Evolutionary conservation across 2,888 invertebrate genomes (phyloP), one percentile per base, ranked within the genome.

Genomic region (Eupsilia transversa): DNA sequence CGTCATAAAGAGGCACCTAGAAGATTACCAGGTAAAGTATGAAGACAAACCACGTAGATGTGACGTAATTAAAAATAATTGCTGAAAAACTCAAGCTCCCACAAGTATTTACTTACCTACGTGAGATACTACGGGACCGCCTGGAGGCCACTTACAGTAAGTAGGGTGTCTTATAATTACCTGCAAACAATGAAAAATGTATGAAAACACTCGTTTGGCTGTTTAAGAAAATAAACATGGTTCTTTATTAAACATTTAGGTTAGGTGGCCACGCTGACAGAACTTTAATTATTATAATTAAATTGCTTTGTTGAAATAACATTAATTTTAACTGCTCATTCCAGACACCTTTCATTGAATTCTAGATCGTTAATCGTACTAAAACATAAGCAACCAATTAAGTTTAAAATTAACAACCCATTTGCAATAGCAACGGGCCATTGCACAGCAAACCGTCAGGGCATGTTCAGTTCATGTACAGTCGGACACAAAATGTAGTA

Each of bases 131-230:
- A 2, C 52, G n/a, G 5, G 57, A 17, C 66, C 33, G 27, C 54
- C 54, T 2, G 30, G 61, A 41, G n/a, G 30, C 35, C 54, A 56
- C 75, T 72, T 43, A 20, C 30, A 66, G 41, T 61, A 38, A 83
- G 57, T 65, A 61, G 35, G 23, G 14, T 30, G 59, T 63, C 59
- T 68, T 52, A 46, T 71, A 82, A 75, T 83, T 82, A 82, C 82
- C 82, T 76, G 76, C 30, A 57, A 80, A 75, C 64, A 82, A 79
- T 65, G 38, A 66, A 54, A 65, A 68, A 43, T 43, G 20, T 38
- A 65, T 75, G 27, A 79, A 71, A 75, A 79, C 56, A 79, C 49
- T 73, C 20, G 27, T 72, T 52, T 33, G 30, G 54, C 4, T 33
- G 30, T 54, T 41, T 33, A 56, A 23, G 12, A 52, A 43, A 80